A percentile compares a stretch with the other conserved stretches of the same genome.
phyloP scores from a whole-genome alignment of 2,797 vertebrate genomes.

The Chloroceryle inda region DNA sequence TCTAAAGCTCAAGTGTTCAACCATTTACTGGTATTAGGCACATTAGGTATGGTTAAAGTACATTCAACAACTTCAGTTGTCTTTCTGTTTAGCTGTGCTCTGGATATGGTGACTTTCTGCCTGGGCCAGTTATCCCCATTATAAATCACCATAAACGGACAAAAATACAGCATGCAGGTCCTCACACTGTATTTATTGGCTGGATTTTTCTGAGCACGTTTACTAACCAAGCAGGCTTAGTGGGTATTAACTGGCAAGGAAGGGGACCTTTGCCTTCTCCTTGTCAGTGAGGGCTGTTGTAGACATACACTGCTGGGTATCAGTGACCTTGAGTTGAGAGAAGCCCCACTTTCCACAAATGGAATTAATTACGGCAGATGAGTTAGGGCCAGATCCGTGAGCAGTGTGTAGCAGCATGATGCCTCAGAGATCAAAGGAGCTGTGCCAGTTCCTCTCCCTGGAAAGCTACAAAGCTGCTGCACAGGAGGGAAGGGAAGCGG shows the following conservation, averaged over 20 bases:
- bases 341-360: conserved; percentile 32
- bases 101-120: neutral
- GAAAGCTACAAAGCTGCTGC: conserved; percentile 53
- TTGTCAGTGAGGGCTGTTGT: neutral
- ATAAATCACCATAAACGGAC: neutral
- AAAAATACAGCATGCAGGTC: rapidly evolving
- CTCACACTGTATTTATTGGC: neutral
- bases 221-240: neutral
- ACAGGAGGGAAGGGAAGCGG: neutral
- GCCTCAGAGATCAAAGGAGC: conserved; percentile 38
- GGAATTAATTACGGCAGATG: conserved; percentile 41
- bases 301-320: neutral
- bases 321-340: conserved; percentile 41
- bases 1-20: neutral
- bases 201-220: neutral
- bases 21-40: neutral
- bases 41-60: neutral
- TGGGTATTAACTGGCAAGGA: neutral
- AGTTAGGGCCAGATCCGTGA: neutral
- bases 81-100: neutral
- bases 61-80: neutral
- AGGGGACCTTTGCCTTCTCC: neutral
- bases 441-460: conserved; percentile 62
- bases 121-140: neutral
- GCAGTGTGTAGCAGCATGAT: neutral